These are phyloP conservation scores for Lophotriccus pileatus DNA, from an alignment of 2,797 vertebrate species.

Conservation along the genomic window DNA sequence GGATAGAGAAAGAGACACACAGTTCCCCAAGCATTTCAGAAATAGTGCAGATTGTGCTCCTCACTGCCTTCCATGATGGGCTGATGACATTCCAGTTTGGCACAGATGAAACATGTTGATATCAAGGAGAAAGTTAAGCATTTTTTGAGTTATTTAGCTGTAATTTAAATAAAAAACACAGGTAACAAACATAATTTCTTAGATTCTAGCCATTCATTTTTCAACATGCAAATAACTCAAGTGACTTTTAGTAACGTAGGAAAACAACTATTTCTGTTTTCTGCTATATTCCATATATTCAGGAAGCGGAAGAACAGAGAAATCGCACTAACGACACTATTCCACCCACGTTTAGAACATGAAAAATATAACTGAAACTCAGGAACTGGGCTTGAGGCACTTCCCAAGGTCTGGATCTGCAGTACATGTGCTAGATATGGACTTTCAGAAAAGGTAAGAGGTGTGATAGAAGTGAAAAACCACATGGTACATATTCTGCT, in stretches of 20 bases:
- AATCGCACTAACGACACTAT: not conserved
- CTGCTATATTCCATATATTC: not conserved
- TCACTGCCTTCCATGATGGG: not conserved
- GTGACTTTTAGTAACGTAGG: not conserved
- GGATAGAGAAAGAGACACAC: not conserved
- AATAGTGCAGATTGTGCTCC: not conserved
- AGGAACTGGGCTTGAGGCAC: not conserved
- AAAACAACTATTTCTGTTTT: not conserved
- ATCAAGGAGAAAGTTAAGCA: not conserved
- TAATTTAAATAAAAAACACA: not conserved
- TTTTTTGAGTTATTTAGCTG: not conserved
- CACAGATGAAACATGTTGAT: not conserved
- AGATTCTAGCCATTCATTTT: not conserved
- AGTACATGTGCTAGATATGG: accelerated
- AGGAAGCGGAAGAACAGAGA: not conserved
- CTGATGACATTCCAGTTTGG: not conserved
- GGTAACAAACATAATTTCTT: not conserved
- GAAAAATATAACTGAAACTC: not conserved
- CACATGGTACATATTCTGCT: accelerated
- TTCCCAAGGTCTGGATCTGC: not conserved
- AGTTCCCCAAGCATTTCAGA: not conserved
- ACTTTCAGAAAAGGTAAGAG: not conserved
- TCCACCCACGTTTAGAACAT: not conserved
- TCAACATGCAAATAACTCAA: not conserved
- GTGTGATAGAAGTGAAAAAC: not conserved